Evolutionary conservation across 2,888 invertebrate species (phyloP), one percentile per base, ranked within the genome.

Genomic region (Sinelater perroti): DNA sequence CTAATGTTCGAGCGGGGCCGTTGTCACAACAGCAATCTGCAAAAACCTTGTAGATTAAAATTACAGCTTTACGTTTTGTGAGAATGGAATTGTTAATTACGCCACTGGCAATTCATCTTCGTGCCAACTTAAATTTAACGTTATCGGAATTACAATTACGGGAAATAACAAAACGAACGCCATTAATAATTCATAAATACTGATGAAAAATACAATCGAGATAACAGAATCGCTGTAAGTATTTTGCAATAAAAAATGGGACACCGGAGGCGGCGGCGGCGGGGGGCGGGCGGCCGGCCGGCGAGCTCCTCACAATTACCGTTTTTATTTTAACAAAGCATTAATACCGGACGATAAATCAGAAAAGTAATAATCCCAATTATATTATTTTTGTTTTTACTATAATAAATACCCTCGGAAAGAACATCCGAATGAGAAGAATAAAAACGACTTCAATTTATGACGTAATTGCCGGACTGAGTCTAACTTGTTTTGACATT

Each of bases 401-500:
- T 65, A 66, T 68, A 65, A 69, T 67, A 69, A 67, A 68, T 68
- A 62, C 66, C 66, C 67, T 63, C 30, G 56, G 58, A 66, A 68
- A 65, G 62, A 61, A 65, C 63, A 45, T 56, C 40, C 50, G 40
- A 64, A 59, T 55, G 51, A 64, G 62, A 72, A 67, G 62, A 67
- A 67, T 62, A 70, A 70, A 67, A 68, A 66, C 65, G 60, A 57
- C 67, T 67, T 67, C 70, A 68, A 72, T 71, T 71, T 70, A 69
- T 71, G 68, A 70, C 63, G 69, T 72, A 72, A 70, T 72, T 72
- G 70, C 69, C 62, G 49, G 52, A 61, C 63, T 56, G 61, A 56
- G 53, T 62, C 64, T 71, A 72, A 73, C 69, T 69, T 70, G 72
- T 72, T 73, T 71, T 71, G 72, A 73, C 72, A 67, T 69, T 68